A percentile compares a stretch with the other conserved stretches of the same genome.
Conservation (phyloP, 2,797 vertebrate species). For the Acestrorhynchus altus region DNA sequence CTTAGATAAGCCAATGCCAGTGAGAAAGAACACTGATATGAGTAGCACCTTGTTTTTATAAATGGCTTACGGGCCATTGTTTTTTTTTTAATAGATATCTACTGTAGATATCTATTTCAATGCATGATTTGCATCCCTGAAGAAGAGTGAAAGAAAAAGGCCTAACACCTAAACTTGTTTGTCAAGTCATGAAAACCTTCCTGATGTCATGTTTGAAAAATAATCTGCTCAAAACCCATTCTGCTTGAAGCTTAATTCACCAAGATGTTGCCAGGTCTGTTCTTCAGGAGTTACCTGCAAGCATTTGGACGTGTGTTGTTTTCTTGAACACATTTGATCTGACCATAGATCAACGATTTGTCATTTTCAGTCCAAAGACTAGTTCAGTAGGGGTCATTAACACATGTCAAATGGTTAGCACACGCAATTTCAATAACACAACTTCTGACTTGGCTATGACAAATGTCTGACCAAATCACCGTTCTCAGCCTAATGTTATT, state of each 20-base stretch:
- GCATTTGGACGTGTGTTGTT: neutral
- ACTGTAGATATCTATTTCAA: neutral
- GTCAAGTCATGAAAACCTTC: neutral
- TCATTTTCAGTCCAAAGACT: neutral
- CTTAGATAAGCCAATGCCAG: constrained; percentile 19
- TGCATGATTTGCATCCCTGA: neutral
- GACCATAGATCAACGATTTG: neutral
- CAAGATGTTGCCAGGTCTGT: neutral
- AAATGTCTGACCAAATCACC: neutral
- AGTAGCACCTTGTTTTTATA: neutral
- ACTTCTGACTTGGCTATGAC: neutral
- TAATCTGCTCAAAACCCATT: neutral
- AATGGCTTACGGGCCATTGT: neutral
- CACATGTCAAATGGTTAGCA: neutral
- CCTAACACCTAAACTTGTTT: no score
- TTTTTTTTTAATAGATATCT: neutral
- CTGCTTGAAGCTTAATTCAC: neutral
- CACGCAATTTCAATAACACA: neutral
- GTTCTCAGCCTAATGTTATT: constrained; percentile 14
- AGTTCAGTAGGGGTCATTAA: neutral
- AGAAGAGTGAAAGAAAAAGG: no score
- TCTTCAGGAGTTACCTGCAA: neutral
- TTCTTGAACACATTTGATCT: neutral
- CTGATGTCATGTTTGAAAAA: no score
- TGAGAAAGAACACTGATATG: neutral